phyloP scores from a whole-genome alignment of 2,888 invertebrate genomes.

The Caenorhabditis doughertyi region DNA sequence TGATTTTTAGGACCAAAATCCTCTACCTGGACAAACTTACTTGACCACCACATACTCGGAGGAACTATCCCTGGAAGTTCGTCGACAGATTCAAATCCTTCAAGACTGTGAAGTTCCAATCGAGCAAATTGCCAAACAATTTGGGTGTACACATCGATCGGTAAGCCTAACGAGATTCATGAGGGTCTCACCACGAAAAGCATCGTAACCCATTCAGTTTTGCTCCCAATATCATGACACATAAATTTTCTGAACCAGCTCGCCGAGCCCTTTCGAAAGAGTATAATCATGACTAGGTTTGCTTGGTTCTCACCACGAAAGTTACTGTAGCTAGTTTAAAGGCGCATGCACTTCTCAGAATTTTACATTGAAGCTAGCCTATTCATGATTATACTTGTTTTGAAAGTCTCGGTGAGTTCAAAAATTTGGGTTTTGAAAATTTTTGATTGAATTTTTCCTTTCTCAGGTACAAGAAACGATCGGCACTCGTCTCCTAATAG shows the following conservation, averaged over 20 bases:
- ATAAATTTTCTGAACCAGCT: no score
- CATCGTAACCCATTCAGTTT: no score
- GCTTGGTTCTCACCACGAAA: no score
- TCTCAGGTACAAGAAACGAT: slow-evolving; percentile 42
- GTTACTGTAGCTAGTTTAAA: no score
- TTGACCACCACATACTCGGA: slow-evolving; percentile 38
- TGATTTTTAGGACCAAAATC: slow-evolving; percentile 23
- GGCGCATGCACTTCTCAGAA: no score
- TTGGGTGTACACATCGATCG: neutral
- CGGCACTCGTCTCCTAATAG: slow-evolving; percentile 37
- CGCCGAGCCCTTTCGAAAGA: no score
- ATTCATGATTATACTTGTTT: no score
- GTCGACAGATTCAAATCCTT: slow-evolving; percentile 22
- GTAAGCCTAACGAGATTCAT: neutral
- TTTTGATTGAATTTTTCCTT: neutral
- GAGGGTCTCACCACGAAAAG: no score
- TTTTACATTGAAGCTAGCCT: no score
- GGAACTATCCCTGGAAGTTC: slow-evolving; percentile 4
- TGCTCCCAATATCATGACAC: no score
- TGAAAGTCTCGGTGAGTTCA: neutral
- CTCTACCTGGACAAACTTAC: slow-evolving; percentile 12
- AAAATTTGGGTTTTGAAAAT: slow-evolving; percentile 4
- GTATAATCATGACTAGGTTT: no score
- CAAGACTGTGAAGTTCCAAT: slow-evolving; percentile 5
- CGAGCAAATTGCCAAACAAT: neutral